Evolutionary conservation across 1,140 invertebrate species (phyloP).

Genomic region (Yoshiicerus persimilis): DNA sequence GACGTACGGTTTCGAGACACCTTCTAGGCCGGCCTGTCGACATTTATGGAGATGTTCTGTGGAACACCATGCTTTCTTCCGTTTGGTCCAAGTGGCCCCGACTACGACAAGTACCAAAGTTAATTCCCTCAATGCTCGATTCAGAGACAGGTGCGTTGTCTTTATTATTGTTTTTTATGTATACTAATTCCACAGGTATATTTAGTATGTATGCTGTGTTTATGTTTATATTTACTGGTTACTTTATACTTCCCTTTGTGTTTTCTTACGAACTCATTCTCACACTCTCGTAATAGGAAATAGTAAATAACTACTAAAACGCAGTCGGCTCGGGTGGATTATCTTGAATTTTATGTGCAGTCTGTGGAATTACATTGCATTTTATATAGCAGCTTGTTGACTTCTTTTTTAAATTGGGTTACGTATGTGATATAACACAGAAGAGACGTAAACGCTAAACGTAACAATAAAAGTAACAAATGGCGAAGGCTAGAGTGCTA

Average conservation of each 20-base stretch:
- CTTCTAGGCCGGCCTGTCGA: slow-evolving; percentile 90
- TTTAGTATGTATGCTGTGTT: background rate
- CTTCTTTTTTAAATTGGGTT: background rate
- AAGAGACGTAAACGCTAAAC: background rate
- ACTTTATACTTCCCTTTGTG: background rate
- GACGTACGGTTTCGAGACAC: slow-evolving; percentile 92
- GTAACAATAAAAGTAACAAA: background rate
- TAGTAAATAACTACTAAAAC: background rate
- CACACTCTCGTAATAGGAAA: background rate
- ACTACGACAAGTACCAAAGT: slow-evolving; percentile 64
- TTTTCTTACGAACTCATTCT: background rate
- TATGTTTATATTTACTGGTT: background rate
- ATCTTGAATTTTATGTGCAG: background rate
- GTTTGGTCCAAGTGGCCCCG: slow-evolving; percentile 76
- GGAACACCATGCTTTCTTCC: slow-evolving; percentile 97
- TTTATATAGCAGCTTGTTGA: background rate
- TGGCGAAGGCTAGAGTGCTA: background rate
- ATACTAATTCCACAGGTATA: slow-evolving; percentile 7
- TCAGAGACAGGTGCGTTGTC: slow-evolving; percentile 64
- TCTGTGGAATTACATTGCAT: background rate
- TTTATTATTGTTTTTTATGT: background rate
- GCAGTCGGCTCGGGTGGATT: background rate
- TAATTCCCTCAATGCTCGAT: slow-evolving; percentile 70
- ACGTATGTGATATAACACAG: background rate
- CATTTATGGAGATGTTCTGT: slow-evolving; percentile 98